Percentiles rank a stretch among this genome's conserved stretches.
Conservation (phyloP, 2,797 vertebrate genomes). For the Sphenodon punctatus region DNA sequence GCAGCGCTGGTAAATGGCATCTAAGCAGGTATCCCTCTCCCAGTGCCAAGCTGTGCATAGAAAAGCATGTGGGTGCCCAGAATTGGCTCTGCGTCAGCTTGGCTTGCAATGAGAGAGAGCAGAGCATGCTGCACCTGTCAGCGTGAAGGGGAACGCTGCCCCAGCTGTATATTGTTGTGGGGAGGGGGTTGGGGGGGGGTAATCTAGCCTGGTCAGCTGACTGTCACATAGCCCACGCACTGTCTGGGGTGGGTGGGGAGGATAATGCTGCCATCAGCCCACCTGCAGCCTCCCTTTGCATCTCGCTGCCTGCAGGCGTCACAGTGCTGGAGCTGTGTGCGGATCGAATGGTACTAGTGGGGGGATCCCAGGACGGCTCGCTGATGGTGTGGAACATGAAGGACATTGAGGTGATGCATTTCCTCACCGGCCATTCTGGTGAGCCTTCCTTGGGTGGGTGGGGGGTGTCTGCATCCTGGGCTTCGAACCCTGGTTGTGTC, state of each 20-base stretch:
- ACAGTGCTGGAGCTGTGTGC: constrained; percentile 73
- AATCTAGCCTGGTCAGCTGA: background rate
- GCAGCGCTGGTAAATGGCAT: no score
- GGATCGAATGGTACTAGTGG: constrained; percentile 72
- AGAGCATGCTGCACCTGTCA: constrained; percentile 52
- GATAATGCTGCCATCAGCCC: background rate
- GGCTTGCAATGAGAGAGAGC: no score
- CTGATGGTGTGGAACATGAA: constrained; percentile 76
- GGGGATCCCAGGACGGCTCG: constrained; percentile 76
- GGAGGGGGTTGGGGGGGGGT: constrained; percentile 41
- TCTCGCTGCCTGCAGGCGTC: constrained; percentile 62
- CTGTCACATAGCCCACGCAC: background rate
- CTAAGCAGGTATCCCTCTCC: no score
- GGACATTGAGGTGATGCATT: constrained; percentile 69
- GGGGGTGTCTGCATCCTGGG: background rate
- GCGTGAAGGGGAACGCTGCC: constrained; percentile 55
- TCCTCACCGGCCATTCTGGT: constrained; percentile 80
- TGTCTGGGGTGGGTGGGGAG: constrained; percentile 16
- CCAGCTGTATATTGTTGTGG: constrained; percentile 49
- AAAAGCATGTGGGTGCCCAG: no score
- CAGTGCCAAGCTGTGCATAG: no score
- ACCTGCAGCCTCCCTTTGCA: background rate
- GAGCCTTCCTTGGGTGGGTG: constrained; percentile 6
- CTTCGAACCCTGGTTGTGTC: no score
- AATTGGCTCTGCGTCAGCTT: no score